Base-by-base conservation (phyloP, 2,797 vertebrate genomes). In the Catostomus latipinnis region DNA sequence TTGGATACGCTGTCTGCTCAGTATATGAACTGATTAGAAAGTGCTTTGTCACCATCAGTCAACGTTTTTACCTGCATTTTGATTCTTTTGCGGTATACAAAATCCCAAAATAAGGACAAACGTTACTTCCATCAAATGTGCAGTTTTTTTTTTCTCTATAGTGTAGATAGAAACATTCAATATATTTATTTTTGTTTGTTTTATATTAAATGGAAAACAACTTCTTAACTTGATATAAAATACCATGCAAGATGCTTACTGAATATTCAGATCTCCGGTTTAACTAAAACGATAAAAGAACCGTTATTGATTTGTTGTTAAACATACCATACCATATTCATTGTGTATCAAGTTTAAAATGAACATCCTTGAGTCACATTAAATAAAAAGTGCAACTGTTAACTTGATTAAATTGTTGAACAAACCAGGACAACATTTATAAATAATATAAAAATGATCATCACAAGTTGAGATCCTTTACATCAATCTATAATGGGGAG, bases 1-100 rank as follows among this genome's bases (percentile, higher is more conserved):
- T 91, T 90, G 91, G 89, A 91, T 91, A 91, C 91, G 88, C 90
- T 83, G 89, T 91, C 92, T 92, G 90, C 86, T 91, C 89, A 90
- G 90, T 88, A 76, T 82, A 89, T 88, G 86, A 90, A 91, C 90
- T 90, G 90, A 86, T 91, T 88, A 90, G 88, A 91, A 92, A 93
- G 91, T 93, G 91, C 91, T 93, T 87, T 54, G 56, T 73, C 78
- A 85, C 75, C 79, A 77, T 84, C 90, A 84, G 84, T 89, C 90
- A 86, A 88, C 87, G 56, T 50, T 57, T 81, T 66, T 60, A 66
- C 72, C 63, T 18, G 11, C 56, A 76, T 56, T 34, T 63, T 22
- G 48, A 16, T 49, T 52, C 18, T 7, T 45, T 10, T 34, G 14
- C 57, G 16, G 14, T 61, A 54, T 45, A 8, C 54, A 11, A 78